Evolutionary conservation across 30 jellyfish, hydroid and myxozoan genomes (phyloP).

Genomic region (Clytia hemisphaerica): DNA sequence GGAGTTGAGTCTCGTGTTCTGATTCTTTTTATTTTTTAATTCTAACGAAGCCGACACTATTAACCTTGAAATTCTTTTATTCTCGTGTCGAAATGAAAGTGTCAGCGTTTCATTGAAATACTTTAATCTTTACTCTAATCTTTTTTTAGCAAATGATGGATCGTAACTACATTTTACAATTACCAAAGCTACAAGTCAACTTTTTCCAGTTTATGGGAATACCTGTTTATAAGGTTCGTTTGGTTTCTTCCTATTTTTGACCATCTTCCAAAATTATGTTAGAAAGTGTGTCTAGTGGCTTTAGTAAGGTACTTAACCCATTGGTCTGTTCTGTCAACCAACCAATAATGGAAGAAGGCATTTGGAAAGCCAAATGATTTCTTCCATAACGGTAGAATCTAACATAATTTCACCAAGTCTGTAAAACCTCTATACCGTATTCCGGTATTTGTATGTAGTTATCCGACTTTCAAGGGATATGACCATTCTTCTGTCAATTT

Average conservation of each 20-base stretch:
- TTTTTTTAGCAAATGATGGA: slow-evolving; percentile 85
- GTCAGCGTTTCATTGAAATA: too few relatives aligned
- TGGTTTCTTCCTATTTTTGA: too few relatives aligned
- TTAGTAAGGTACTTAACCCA: too few relatives aligned
- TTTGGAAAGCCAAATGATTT: not conserved
- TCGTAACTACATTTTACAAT: slow-evolving; percentile 62
- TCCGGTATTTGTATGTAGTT: not conserved
- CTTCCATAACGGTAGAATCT: not conserved
- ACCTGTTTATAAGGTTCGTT: slow-evolving; percentile 84
- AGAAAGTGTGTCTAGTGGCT: too few relatives aligned
- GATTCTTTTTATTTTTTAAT: too few relatives aligned
- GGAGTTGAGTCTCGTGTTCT: too few relatives aligned
- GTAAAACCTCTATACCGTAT: not conserved
- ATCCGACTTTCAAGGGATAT: too few relatives aligned
- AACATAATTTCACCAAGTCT: too few relatives aligned
- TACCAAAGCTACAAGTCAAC: slow-evolving; percentile 80
- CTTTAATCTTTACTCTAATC: not conserved
- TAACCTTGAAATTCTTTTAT: not conserved
- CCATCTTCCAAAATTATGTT: too few relatives aligned
- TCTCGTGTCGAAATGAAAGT: not conserved
- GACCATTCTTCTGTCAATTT: too few relatives aligned
- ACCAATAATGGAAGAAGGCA: too few relatives aligned
- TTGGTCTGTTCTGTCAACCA: too few relatives aligned
- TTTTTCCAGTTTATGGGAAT: slow-evolving; percentile 66
- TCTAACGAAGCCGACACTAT: not conserved